These are phyloP conservation scores for Camponotus fellah DNA, from an alignment of 2,888 invertebrate species.

Conservation along the genomic window DNA sequence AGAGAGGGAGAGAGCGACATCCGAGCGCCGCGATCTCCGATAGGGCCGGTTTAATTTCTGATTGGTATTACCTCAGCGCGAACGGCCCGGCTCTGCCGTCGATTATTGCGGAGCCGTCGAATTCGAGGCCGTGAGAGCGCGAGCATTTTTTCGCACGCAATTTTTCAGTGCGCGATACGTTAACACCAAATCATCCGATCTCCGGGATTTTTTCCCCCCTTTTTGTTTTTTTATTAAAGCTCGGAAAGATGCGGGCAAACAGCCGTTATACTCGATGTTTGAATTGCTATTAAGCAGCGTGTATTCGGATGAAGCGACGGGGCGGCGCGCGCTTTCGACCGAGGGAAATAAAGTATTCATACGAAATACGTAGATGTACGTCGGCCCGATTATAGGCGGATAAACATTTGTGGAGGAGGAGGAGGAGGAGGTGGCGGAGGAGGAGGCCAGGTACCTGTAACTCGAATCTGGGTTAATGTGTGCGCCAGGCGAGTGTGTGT, in stretches of 20 bases:
- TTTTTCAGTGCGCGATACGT: slow-evolving; percentile 36
- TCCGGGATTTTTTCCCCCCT: background rate
- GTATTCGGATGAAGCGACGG: slow-evolving; percentile 32
- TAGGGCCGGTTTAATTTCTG: slow-evolving; percentile 80
- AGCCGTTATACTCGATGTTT: slow-evolving; percentile 19
- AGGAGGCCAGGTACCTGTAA: slow-evolving; percentile 60
- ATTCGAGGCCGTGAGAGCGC: slow-evolving; percentile 66
- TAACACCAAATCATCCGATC: slow-evolving; percentile 30
- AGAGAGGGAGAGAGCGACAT: slow-evolving; percentile 65
- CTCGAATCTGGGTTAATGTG: slow-evolving; percentile 73
- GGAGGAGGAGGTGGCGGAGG: background rate
- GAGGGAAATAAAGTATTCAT: slow-evolving; percentile 69
- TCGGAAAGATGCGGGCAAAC: slow-evolving; percentile 8
- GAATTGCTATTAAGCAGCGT: slow-evolving; percentile 52
- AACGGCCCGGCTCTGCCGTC: slow-evolving; percentile 59
- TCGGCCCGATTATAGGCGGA: slow-evolving; percentile 70
- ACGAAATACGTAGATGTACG: slow-evolving; percentile 63
- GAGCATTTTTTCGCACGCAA: slow-evolving; percentile 64
- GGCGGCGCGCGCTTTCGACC: slow-evolving; percentile 37
- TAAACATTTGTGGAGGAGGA: slow-evolving; percentile 71
- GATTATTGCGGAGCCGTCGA: slow-evolving; percentile 58
- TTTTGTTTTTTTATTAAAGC: background rate
- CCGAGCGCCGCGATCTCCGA: slow-evolving; percentile 79
- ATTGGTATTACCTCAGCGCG: slow-evolving; percentile 79
- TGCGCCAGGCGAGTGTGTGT: slow-evolving; percentile 55